These are phyloP conservation scores for Semnopithecus entellus DNA, from an alignment of 2,113 vertebrate genomes.

Conservation along the genomic window DNA sequence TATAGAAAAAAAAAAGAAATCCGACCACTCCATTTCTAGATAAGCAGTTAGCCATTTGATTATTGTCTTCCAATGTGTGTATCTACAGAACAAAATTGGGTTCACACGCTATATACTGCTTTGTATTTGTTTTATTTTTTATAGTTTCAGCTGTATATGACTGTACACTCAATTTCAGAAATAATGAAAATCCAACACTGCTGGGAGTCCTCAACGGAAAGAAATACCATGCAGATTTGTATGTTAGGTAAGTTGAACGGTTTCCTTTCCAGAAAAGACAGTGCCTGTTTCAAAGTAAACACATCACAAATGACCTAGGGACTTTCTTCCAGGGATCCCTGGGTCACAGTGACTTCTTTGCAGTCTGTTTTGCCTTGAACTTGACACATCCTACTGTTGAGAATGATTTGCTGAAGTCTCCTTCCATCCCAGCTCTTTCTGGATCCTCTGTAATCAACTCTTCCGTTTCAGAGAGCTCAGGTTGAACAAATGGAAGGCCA, in stretches of 20 bases:
- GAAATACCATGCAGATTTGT: conserved; percentile 95
- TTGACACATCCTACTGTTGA: fast-evolving
- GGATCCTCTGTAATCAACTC: neutral
- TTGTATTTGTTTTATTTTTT: conserved; percentile 79
- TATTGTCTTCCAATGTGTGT: conserved; percentile 43
- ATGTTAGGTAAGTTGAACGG: conserved; percentile 90
- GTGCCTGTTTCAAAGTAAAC: neutral
- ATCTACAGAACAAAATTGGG: neutral
- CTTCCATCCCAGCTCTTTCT: no score
- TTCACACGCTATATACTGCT: conserved; percentile 67
- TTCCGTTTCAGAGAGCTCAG: neutral
- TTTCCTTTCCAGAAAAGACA: neutral
- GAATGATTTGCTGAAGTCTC: fast-evolving
- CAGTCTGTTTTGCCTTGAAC: fast-evolving
- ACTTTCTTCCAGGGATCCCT: neutral
- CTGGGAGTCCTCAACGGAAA: conserved; percentile 94
- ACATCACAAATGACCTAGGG: fast-evolving
- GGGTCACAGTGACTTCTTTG: neutral
- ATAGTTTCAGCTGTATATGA: conserved; percentile 97
- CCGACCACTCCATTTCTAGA: neutral
- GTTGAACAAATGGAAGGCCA: neutral
- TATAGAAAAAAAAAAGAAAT: neutral
- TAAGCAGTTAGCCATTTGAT: neutral
- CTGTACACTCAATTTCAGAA: conserved; percentile 97
- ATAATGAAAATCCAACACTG: conserved; percentile 93